These are phyloP conservation scores for Argyrosomus regius DNA, from an alignment of 2,797 vertebrate species.

Conservation along the genomic window DNA sequence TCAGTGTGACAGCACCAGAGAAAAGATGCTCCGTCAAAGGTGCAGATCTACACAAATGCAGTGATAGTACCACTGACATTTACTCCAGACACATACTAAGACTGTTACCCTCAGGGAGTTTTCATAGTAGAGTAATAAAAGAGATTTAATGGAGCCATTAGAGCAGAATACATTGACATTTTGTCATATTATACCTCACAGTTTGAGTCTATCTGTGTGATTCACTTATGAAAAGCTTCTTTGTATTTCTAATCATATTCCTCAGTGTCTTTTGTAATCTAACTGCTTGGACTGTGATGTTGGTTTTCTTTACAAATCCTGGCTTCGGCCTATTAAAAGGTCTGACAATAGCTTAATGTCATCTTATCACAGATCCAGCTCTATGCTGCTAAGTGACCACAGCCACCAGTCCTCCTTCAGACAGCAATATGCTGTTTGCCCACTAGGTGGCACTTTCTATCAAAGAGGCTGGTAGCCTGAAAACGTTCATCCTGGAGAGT, in stretches of 20 bases:
- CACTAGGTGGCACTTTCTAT: conserved; percentile 78
- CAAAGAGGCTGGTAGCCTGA: not conserved
- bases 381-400: not conserved
- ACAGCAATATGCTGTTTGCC: conserved; percentile 45
- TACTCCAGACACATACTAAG: not conserved
- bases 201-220: not conserved
- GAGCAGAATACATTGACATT: conserved; percentile 37
- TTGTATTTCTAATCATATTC: conserved; percentile 24
- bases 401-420: not conserved
- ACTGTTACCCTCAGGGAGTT: not conserved
- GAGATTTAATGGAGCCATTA: conserved; percentile 9
- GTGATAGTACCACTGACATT: not conserved
- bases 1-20: conserved; percentile 2
- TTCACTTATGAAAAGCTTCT: conserved; percentile 18
- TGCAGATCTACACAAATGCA: conserved; percentile 19
- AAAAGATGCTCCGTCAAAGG: not conserved
- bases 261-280: not conserved
- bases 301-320: not conserved
- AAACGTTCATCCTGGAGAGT: conserved; percentile 39
- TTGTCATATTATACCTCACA: conserved; percentile 3
- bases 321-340: not conserved
- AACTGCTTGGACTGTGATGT: not conserved
- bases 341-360: conserved; percentile 5
- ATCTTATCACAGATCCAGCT: conserved; percentile 21
- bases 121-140: conserved; percentile 7